These are phyloP conservation scores for Hypotaenidia philippensis DNA, from an alignment of 2,797 vertebrate species.

Conservation along the genomic window DNA sequence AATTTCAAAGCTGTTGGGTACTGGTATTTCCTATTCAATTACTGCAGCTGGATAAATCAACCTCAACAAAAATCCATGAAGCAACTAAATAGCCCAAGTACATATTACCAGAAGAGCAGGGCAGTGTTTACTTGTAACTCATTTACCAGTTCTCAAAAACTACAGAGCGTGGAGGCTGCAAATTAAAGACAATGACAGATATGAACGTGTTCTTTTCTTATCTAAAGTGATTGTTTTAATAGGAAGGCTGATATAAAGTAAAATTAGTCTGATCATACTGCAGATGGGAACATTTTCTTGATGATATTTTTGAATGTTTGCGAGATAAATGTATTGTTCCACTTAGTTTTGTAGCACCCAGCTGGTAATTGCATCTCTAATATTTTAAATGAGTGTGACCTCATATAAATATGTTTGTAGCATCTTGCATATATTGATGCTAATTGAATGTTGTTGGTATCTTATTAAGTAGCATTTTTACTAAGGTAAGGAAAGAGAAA, in stretches of 20 bases:
- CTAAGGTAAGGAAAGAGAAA: constrained; percentile 1
- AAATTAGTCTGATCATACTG: background rate
- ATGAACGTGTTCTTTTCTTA: background rate
- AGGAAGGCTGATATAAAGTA: background rate
- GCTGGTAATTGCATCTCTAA: constrained; percentile 25
- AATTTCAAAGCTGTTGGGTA: background rate
- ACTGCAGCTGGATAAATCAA: background rate
- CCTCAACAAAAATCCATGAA: background rate
- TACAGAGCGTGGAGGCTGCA: background rate
- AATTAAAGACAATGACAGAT: background rate
- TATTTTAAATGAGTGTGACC: constrained; percentile 9
- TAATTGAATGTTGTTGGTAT: constrained; percentile 47
- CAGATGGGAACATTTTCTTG: background rate
- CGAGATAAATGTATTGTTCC: background rate
- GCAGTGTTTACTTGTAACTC: background rate
- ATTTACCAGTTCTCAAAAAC: constrained; percentile 13
- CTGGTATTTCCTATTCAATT: background rate
- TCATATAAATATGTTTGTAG: constrained; percentile 23
- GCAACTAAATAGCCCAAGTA: background rate
- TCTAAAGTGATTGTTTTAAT: constrained; percentile 8
- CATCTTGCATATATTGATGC: constrained; percentile 19
- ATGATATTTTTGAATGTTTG: background rate
- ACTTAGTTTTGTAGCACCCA: background rate
- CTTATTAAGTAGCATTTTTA: constrained; percentile 17
- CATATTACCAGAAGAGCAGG: background rate